phyloP scores from a whole-genome alignment of 2,797 vertebrate genomes.

The Myotis findleyi region DNA sequence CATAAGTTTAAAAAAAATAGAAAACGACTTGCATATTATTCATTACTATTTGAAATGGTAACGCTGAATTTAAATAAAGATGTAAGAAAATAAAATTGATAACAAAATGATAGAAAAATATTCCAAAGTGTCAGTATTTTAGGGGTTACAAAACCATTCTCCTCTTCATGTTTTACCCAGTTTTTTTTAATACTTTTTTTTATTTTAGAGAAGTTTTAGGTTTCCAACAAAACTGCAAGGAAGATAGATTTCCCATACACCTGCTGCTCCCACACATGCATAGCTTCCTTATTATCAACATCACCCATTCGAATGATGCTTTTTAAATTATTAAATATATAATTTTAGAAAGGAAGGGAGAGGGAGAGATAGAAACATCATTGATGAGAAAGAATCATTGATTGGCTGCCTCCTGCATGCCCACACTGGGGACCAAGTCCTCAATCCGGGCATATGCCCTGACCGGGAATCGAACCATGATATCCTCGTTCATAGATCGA shows the following conservation, averaged over 20 bases:
- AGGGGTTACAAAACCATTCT: neutral
- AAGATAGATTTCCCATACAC: neutral
- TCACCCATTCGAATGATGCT: neutral
- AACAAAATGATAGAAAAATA: constrained; percentile 20
- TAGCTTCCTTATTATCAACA: neutral
- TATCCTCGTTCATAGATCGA: too few species aligned
- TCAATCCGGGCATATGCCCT: too few species aligned
- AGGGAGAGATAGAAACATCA: too few species aligned
- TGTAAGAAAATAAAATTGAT: neutral
- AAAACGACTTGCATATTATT: neutral
- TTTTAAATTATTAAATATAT: too few species aligned
- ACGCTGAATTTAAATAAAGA: neutral
- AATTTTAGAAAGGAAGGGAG: too few species aligned
- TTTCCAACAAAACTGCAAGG: neutral
- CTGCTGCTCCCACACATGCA: neutral
- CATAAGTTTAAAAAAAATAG: neutral
- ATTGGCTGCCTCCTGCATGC: too few species aligned
- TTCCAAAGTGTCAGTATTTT: neutral
- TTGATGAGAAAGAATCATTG: too few species aligned
- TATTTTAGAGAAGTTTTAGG: neutral
- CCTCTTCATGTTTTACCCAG: neutral
- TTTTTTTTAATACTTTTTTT: neutral
- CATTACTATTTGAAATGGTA: neutral
- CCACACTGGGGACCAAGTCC: too few species aligned
- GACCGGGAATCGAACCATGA: too few species aligned